Conservation (phyloP, 2,797 vertebrate genomes). For the Cyprinodon diabolis region DNA sequence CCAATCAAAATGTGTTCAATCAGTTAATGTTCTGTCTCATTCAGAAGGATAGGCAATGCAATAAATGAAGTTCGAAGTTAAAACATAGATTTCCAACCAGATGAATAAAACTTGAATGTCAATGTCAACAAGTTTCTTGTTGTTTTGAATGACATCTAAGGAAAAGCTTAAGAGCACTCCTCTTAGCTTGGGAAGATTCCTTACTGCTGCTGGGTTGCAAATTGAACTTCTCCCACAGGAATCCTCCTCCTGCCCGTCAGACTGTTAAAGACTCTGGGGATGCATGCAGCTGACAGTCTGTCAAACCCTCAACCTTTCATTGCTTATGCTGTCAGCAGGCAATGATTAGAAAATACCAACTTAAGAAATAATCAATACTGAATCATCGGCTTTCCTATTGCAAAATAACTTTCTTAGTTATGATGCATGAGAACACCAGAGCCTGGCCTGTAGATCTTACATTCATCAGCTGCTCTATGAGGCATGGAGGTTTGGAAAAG, state of each 20-base stretch:
- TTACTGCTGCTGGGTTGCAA: constrained; percentile 26
- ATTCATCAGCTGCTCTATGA: constrained; percentile 45
- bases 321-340: constrained; percentile 35
- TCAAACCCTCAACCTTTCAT: constrained; percentile 21
- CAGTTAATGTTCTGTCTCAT: background rate
- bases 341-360: constrained; percentile 39
- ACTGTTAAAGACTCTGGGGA: constrained; percentile 36
- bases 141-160: background rate
- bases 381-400: constrained; percentile 18
- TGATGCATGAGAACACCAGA: constrained; percentile 19
- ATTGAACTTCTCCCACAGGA: constrained; percentile 17
- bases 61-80: too few relatives aligned
- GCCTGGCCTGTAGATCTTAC: constrained; percentile 10
- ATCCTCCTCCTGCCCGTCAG: constrained; percentile 30
- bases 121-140: background rate
- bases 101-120: background rate
- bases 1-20: background rate
- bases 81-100: background rate
- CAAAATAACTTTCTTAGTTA: constrained; percentile 16
- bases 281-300: constrained; percentile 25
- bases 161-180: background rate
- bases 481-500: constrained; percentile 22
- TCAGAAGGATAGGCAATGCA: background rate
- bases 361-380: constrained; percentile 16
- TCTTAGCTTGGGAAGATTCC: constrained; percentile 10